These are phyloP conservation scores for Apodemus sylvaticus DNA, from an alignment of 2,113 vertebrate genomes.

Conservation along the genomic window DNA sequence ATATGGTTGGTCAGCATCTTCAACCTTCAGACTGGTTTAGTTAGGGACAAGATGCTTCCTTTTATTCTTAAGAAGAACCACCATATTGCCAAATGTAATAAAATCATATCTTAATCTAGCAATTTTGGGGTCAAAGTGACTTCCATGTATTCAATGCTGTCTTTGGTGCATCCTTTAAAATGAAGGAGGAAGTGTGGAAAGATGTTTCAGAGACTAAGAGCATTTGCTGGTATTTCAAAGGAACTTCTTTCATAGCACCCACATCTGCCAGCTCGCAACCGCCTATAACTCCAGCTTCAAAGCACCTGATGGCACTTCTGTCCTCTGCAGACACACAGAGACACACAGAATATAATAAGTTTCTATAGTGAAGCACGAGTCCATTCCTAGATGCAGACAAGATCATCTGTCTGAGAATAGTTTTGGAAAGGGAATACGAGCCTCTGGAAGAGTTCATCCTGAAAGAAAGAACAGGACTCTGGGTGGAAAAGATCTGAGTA, in stretches of 20 bases:
- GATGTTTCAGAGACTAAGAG: neutral
- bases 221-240: neutral
- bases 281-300: neutral
- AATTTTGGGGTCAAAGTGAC: neutral
- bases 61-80: conserved; percentile 12
- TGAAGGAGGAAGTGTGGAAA: neutral
- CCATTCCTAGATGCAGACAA: neutral
- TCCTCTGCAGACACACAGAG: neutral
- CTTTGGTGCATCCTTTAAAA: neutral
- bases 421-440: neutral
- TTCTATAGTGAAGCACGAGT: neutral
- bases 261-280: neutral
- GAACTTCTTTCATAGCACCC: too few relatives aligned
- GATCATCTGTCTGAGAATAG: neutral
- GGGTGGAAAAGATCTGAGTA: neutral
- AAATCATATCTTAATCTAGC: neutral
- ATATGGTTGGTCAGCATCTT: neutral
- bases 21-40: neutral
- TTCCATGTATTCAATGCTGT: neutral
- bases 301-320: neutral
- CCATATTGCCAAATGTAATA: neutral
- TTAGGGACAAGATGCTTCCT: neutral
- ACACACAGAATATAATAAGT: neutral
- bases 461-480: neutral
- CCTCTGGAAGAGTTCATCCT: neutral